phyloP scores from a whole-genome alignment of 2,113 vertebrate genomes.

The Campylorhamphus procurvoides region DNA sequence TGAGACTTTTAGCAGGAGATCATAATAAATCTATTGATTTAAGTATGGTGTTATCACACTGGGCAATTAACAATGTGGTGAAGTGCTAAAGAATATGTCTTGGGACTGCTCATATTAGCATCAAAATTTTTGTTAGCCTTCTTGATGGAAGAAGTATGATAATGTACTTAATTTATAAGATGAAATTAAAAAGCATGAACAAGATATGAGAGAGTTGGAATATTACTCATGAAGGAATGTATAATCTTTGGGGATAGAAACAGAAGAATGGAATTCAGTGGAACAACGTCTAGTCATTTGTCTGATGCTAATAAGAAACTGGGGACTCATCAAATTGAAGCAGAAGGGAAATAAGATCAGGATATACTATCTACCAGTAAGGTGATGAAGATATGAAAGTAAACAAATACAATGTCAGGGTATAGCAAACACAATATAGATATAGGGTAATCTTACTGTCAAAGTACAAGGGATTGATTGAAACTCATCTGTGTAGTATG shows the following conservation, averaged over 20 bases:
- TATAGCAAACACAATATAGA: neutral
- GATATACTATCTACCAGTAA: neutral
- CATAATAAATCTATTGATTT: neutral
- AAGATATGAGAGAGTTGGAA: neutral
- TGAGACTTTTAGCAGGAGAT: neutral
- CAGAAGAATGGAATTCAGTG: neutral
- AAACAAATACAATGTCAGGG: neutral
- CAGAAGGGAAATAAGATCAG: neutral
- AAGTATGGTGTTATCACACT: neutral
- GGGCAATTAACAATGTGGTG: neutral
- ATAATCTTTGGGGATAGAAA: neutral
- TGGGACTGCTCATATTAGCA: neutral
- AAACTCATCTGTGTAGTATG: neutral
- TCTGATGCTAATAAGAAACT: neutral
- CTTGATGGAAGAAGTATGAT: neutral
- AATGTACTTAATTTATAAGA: neutral
- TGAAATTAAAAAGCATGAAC: neutral
- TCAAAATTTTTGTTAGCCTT: neutral
- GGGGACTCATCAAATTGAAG: neutral
- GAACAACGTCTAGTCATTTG: neutral
- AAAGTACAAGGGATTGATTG: neutral
- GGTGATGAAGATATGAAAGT: neutral
- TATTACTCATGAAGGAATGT: neutral
- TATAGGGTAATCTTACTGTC: neutral
- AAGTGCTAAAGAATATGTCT: neutral